A percentile compares a stretch with the other conserved stretches of the same genome.
Conservation (phyloP, 2,113 vertebrate genomes). For the Pachypanchax playfairii region DNA sequence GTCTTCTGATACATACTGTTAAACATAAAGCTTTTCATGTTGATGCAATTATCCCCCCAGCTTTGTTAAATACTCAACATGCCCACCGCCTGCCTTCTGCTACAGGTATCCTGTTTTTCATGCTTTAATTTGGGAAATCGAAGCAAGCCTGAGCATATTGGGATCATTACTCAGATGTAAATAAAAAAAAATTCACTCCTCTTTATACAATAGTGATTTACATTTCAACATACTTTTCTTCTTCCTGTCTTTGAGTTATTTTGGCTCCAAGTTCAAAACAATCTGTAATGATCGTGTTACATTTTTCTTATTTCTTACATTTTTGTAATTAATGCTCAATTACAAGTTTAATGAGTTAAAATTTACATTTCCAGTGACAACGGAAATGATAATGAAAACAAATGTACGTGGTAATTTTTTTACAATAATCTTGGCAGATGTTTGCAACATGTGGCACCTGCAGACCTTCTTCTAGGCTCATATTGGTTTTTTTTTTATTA, state of each 20-base stretch:
- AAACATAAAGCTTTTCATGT: slow-evolving; percentile 26
- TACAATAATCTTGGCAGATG: too few species aligned
- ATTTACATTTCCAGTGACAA: too few species aligned
- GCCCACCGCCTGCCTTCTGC: slow-evolving; percentile 22
- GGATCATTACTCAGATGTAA: slow-evolving; percentile 27
- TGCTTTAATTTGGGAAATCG: slow-evolving; percentile 50
- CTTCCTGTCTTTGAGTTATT: slow-evolving; percentile 25
- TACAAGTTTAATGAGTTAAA: too few species aligned
- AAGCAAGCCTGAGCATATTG: slow-evolving; percentile 3
- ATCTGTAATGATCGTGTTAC: background rate
- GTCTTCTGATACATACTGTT: slow-evolving; percentile 11
- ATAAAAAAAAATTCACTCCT: too few species aligned
- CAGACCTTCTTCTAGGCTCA: too few species aligned
- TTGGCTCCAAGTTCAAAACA: slow-evolving; percentile 10
- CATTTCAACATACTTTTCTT: slow-evolving; percentile 5
- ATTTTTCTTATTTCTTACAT: slow-evolving; percentile 2
- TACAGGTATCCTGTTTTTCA: slow-evolving; percentile 5
- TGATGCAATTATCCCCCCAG: slow-evolving; percentile 35
- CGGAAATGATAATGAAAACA: too few species aligned
- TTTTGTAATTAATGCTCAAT: background rate
- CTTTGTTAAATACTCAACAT: slow-evolving; percentile 27
- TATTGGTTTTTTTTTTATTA: too few species aligned
- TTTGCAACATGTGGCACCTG: too few species aligned
- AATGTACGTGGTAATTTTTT: too few species aligned
- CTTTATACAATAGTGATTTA: too few species aligned